A percentile compares a stretch with the other conserved stretches of the same genome.
These are phyloP conservation scores for Barypeithes pellucidus DNA, from an alignment of 2,888 invertebrate species.

Conservation along the genomic window DNA sequence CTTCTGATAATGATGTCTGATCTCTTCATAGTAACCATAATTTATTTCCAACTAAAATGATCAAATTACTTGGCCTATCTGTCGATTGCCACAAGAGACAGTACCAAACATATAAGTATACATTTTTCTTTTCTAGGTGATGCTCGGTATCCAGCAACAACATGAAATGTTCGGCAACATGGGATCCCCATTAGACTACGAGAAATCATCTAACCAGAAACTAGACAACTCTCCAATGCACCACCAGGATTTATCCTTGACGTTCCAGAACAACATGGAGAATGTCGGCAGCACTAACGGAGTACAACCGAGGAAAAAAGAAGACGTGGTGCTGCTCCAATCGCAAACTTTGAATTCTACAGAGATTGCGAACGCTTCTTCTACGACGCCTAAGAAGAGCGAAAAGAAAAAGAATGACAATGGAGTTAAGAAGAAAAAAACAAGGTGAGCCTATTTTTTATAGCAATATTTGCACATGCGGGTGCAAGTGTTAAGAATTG, in stretches of 20 bases:
- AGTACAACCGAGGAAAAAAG: conserved; percentile 67
- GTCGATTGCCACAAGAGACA: no score
- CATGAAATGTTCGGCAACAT: conserved; percentile 70
- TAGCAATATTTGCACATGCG: no score
- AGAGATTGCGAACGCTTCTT: conserved; percentile 64
- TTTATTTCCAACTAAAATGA: no score
- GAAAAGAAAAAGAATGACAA: conserved; percentile 87
- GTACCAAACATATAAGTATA: no score
- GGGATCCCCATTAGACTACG: conserved; percentile 70
- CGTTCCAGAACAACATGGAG: conserved; percentile 65
- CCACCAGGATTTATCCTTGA: conserved; percentile 65
- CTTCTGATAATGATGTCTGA: no score
- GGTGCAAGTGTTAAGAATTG: no score
- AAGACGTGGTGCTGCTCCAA: conserved; percentile 69
- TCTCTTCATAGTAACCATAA: no score
- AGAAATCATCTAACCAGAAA: conserved; percentile 68
- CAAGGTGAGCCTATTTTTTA: conserved; percentile 78
- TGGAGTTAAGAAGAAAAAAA: conserved; percentile 93
- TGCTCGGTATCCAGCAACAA: conserved; percentile 76
- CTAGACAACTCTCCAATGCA: conserved; percentile 68
- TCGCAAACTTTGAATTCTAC: conserved; percentile 67
- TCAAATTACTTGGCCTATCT: no score
- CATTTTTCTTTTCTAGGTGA: conserved; percentile 67
- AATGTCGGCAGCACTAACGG: conserved; percentile 66
- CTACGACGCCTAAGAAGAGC: conserved; percentile 73